Evolutionary conservation across 2,888 invertebrate genomes (phyloP).

Genomic region (Caenorhabditis sinica): DNA sequence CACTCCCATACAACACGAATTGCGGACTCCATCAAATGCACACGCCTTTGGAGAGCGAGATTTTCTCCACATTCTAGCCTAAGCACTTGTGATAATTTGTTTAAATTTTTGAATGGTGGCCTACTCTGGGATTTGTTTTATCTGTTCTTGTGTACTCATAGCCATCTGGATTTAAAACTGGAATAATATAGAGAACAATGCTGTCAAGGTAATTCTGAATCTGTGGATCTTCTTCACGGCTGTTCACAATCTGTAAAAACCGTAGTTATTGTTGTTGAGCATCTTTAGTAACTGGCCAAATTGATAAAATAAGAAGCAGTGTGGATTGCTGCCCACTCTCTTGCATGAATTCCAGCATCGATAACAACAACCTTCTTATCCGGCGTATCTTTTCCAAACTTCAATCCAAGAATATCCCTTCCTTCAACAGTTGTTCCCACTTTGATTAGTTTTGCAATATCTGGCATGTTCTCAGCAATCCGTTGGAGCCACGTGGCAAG

Average conservation of each 20-base stretch:
- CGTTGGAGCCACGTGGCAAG: conserved; percentile 76
- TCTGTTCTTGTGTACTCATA: conserved; percentile 82
- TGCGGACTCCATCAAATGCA: conserved; percentile 72
- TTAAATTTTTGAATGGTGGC: not conserved
- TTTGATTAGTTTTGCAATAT: conserved; percentile 74
- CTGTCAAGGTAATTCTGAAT: conserved; percentile 74
- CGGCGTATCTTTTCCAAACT: conserved; percentile 78
- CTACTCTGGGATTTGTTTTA: conserved; percentile 78
- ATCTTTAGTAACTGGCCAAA: conserved; percentile 62
- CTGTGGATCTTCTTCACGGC: conserved; percentile 70
- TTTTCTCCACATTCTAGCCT: conserved; percentile 82
- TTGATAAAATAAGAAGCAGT: conserved; percentile 82
- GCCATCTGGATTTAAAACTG: conserved; percentile 82
- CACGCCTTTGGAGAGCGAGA: conserved; percentile 77
- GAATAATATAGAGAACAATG: conserved; percentile 80
- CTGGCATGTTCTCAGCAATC: conserved; percentile 75
- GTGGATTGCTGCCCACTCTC: conserved; percentile 81
- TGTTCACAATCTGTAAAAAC: conserved; percentile 76
- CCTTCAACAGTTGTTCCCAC: conserved; percentile 80
- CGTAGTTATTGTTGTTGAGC: not conserved
- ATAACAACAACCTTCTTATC: conserved; percentile 80
- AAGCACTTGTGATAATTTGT: not conserved
- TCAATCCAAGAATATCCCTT: conserved; percentile 79
- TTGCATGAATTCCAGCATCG: conserved; percentile 82
- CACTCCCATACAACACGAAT: conserved; percentile 81